Percentiles rank a stretch among this genome's conserved stretches.
phyloP scores from a whole-genome alignment of 2,113 vertebrate genomes.

The mouse (Mus musculus) region DNA sequence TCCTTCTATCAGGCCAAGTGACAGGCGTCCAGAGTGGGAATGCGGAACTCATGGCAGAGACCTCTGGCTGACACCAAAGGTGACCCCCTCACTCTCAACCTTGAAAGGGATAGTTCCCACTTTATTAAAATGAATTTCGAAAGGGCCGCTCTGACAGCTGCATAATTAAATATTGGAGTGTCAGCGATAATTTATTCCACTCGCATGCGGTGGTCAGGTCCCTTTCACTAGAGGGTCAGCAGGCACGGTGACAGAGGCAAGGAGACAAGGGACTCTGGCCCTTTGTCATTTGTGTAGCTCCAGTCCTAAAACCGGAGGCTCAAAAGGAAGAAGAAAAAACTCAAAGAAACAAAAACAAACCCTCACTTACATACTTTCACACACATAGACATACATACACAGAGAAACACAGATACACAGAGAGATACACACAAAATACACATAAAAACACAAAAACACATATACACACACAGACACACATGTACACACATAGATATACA shows the following conservation, averaged over 20 bases:
- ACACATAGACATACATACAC: neutral
- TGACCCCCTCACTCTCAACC: conserved; percentile 97
- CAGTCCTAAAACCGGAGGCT: conserved; percentile 69
- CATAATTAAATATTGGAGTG: conserved; percentile 99
- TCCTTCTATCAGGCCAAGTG: conserved; percentile 92
- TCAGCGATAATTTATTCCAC: conserved; percentile 99
- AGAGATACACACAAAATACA: no score
- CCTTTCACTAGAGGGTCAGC: conserved; percentile 90
- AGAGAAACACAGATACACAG: no score
- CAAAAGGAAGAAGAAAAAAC: conserved; percentile 10
- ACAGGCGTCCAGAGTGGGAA: conserved; percentile 89
- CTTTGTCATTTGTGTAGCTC: conserved; percentile 75
- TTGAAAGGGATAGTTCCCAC: conserved; percentile 95
- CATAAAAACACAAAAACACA: no score
- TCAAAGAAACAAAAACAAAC: neutral
- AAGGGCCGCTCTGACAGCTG: conserved; percentile 98
- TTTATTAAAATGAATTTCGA: conserved; percentile 99
- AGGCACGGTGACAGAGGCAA: conserved; percentile 88
- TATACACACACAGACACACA: no score
- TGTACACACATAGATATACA: neutral
- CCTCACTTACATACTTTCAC: neutral
- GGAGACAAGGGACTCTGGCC: conserved; percentile 85
- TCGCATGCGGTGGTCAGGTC: conserved; percentile 96
- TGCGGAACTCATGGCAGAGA: conserved; percentile 89
- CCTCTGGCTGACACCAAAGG: conserved; percentile 97